phyloP scores from a whole-genome alignment of 2,888 invertebrate species.

The Macrosoma leucophasiata region DNA sequence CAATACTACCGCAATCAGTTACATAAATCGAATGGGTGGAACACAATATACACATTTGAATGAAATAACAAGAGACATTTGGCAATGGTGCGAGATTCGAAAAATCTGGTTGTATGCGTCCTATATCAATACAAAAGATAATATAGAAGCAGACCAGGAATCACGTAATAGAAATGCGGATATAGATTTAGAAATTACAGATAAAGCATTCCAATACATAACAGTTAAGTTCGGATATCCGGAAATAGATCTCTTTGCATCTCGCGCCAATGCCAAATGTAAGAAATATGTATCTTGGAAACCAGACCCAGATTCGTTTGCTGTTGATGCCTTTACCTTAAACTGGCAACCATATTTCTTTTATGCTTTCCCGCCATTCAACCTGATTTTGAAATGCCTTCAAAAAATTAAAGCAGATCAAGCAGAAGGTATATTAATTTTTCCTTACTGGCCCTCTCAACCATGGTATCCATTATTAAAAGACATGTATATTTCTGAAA shows the following conservation, averaged over 20 bases:
- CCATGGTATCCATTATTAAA: conserved; percentile 25
- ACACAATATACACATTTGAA: conserved; percentile 18
- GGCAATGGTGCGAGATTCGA: conserved; percentile 22
- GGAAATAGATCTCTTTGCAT: conserved; percentile 21
- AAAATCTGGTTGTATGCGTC: conserved; percentile 18
- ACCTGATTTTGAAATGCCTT: conserved; percentile 14
- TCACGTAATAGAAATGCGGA: conserved; percentile 16
- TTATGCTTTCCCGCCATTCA: conserved; percentile 24
- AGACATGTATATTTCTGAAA: conserved; percentile 14
- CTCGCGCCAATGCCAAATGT: conserved; percentile 19
- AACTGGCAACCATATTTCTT: conserved; percentile 13
- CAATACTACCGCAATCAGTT: conserved; percentile 22
- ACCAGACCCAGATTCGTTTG: conserved; percentile 18
- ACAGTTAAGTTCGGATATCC: conserved; percentile 13
- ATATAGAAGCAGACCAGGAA: conserved; percentile 19
- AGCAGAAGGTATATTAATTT: conserved; percentile 25
- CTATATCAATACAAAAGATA: conserved; percentile 17
- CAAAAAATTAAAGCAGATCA: conserved; percentile 24
- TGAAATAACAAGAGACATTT: conserved; percentile 12
- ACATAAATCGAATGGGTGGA: conserved; percentile 19
- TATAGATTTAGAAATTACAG: conserved; percentile 12
- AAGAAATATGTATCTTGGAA: conserved; percentile 12
- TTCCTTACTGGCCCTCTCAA: conserved; percentile 26
- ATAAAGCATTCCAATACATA: conserved; percentile 10
- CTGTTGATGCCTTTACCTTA: conserved; percentile 16